Base-by-base conservation (phyloP, 1,140 invertebrate species). In the Arion vulgaris region DNA sequence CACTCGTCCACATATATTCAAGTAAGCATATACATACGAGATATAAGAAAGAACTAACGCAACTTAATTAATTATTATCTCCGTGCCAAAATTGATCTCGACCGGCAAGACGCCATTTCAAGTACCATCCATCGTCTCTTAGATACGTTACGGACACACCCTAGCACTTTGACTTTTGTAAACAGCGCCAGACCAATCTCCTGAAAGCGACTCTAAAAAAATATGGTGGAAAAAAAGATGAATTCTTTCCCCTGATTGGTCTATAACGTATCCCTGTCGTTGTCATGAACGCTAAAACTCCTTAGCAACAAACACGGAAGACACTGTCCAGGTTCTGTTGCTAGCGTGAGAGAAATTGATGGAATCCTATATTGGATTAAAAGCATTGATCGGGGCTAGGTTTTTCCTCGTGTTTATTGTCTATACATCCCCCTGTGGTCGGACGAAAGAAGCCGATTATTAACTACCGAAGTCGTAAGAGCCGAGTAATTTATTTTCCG, bases 221-320 rank as follows among this genome's bases (percentile, higher is more conserved):
- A 66, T n/a, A 62, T n/a, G n/a, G n/a, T n/a, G n/a, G n/a, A 57
- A 7, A 57, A 26, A 17, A 26, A 57, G 23, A 66, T 66, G 62
- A 32, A 66, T 66, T 23, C 62, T 66, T 5, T 66, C 32, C 17
- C 28, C 62, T 66, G 62, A 66, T 66, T 66, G 62, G 62, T 32
- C 28, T 5, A 1, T 1, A 32, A 13, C 4, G 7, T 7, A 23
- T 17, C 28, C 28, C 62, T 28, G 62, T 2, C 28, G 62, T 66
- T 66, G 62, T 28, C n/a, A 66, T 66, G 62, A 66, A 66, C 62
- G n/a, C 62, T 66, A 32, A 66, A 66, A 13, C 28, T 32, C 62
- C 62, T 66, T 66, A 32, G 62, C 62, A 66, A 66, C 62, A 66
- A 66, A 28, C n/a, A 23, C 62, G 4, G 17, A 15, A 66, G 62